A percentile compares a stretch with the other conserved stretches of the same genome.
Evolutionary conservation across 1,140 invertebrate genomes (phyloP).

Genomic region (Arion vulgaris): DNA sequence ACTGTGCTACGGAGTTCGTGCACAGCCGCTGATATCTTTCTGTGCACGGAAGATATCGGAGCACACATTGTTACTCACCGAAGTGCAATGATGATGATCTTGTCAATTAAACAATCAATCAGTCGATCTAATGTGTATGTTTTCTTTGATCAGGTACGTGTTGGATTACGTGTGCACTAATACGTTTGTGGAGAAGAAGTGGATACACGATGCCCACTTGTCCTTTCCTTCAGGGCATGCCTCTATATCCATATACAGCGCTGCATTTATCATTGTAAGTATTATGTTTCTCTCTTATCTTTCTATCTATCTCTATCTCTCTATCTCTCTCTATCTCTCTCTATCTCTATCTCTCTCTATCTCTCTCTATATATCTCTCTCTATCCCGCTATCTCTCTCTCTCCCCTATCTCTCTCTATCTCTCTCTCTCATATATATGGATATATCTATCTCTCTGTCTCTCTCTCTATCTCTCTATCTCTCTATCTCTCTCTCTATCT

Average conservation of each 20-base stretch:
- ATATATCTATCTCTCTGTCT: neutral
- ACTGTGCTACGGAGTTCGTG: no score
- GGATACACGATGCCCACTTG: slow-evolving; percentile 11
- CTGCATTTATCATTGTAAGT: slow-evolving; percentile 34
- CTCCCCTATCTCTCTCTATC: neutral
- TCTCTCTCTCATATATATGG: neutral
- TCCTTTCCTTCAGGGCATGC: slow-evolving; percentile 44
- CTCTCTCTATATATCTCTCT: neutral
- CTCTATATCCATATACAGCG: slow-evolving; percentile 28
- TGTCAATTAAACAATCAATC: no score
- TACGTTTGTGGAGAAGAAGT: neutral
- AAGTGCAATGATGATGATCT: no score
- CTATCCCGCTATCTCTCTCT: neutral
- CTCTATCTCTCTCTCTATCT: no score
- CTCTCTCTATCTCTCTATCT: neutral
- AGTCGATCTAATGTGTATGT: neutral
- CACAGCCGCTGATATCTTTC: no score
- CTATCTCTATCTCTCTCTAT: neutral
- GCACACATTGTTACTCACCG: no score
- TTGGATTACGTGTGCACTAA: slow-evolving; percentile 6
- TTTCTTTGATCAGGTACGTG: neutral
- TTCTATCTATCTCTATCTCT: neutral
- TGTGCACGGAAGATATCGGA: no score
- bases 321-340: neutral
- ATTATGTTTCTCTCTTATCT: neutral